phyloP scores from a whole-genome alignment of 2,888 invertebrate genomes.

The Melolontha melolontha region DNA sequence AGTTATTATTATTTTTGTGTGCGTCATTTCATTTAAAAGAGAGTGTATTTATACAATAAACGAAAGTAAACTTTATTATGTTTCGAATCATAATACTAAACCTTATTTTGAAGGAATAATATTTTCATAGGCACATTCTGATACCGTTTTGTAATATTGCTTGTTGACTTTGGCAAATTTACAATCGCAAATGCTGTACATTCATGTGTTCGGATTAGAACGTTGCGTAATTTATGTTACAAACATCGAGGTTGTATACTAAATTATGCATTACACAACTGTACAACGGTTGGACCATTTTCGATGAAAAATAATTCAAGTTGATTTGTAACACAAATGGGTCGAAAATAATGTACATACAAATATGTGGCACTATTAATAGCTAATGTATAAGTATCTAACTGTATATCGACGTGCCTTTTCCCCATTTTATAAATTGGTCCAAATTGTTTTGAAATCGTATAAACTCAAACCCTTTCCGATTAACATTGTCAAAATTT shows the following conservation, averaged over 20 bases:
- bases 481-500: too few species aligned
- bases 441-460: too few species aligned
- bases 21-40: too few species aligned
- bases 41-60: not conserved
- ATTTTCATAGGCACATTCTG: too few species aligned
- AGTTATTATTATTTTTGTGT: too few species aligned
- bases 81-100: too few species aligned
- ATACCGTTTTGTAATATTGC: constrained; percentile 14
- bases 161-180: constrained; percentile 23
- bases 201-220: not conserved
- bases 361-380: not conserved
- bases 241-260: constrained; percentile 20
- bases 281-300: constrained; percentile 2
- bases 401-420: too few species aligned
- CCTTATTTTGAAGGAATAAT: too few species aligned
- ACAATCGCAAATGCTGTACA: constrained; percentile 11
- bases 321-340: not conserved
- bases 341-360: not conserved
- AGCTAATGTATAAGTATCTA: too few species aligned
- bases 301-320: not conserved
- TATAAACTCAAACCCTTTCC: too few species aligned
- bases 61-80: not conserved
- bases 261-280: constrained; percentile 12
- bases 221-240: constrained; percentile 22
- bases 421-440: too few species aligned